Conservation (phyloP, 2,113 vertebrate genomes). For the Mus spicilegus region DNA sequence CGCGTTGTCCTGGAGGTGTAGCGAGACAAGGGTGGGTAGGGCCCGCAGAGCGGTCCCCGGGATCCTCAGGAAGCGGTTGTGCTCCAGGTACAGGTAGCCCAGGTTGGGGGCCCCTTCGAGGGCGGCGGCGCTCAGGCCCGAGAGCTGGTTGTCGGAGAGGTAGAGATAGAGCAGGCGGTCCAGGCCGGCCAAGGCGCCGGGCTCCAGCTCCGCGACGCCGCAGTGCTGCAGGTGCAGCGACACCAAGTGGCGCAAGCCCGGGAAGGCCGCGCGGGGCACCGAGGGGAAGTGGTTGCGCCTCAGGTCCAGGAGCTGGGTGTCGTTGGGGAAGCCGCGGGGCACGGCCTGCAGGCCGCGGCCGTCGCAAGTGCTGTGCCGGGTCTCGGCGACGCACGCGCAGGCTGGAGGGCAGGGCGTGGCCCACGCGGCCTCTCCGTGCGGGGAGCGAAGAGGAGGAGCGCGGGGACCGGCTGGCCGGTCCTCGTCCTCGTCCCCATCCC, state of each 20-base stretch:
- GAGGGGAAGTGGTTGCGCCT: constrained; percentile 89
- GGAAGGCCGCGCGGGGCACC: constrained; percentile 89
- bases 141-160: constrained; percentile 93
- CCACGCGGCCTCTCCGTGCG: not conserved
- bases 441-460: fast-evolving
- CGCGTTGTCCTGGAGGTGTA: constrained; percentile 93
- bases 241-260: constrained; percentile 87
- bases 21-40: constrained; percentile 91
- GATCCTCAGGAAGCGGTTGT: constrained; percentile 89
- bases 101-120: constrained; percentile 90
- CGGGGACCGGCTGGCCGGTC: constrained; percentile 70
- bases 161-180: constrained; percentile 94
- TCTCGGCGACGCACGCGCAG: constrained; percentile 89
- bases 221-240: constrained; percentile 95
- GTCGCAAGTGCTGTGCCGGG: constrained; percentile 90
- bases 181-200: constrained; percentile 90
- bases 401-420: constrained; percentile 86
- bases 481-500: constrained; percentile 83
- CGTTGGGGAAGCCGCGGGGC: constrained; percentile 90
- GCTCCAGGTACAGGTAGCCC: constrained; percentile 94
- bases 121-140: constrained; percentile 85
- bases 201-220: constrained; percentile 86
- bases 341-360: constrained; percentile 88
- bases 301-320: constrained; percentile 92
- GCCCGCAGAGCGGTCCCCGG: constrained; percentile 87